Base-by-base conservation (phyloP, 2,113 vertebrate genomes). In the Sardina pilchardus region DNA sequence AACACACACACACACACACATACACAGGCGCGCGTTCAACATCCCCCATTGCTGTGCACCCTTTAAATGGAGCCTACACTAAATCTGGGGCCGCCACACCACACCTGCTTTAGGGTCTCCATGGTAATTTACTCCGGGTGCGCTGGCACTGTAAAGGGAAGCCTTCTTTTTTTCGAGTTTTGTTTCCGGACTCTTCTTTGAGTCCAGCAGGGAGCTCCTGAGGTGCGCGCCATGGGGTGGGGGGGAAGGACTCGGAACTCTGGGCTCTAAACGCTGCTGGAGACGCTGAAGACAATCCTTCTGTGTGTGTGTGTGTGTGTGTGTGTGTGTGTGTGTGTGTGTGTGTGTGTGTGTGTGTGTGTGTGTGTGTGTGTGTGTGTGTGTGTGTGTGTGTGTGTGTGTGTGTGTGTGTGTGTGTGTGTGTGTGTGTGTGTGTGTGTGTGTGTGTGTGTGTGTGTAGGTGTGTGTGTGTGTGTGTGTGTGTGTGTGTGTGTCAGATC, bases 61-160 rank as follows among this genome's bases (percentile, higher is more conserved):
- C 7, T 4, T 83, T 83, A 83, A 86, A 81, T 39, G 30, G 14
- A 86, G 83, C 82, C 85, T 59, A 63, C 85, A 84, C 50, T 90
- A 82, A 83, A 85, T 87, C 84, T 83, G 34, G 48, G 53, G 19
- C 24, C 43, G 78, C 83, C 14, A 71, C 24, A 19, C 12, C 80
- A 45, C 88, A 87, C 84, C 34, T 87, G 86, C 39, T 47, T 84
- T 83, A 50, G 56, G 47, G 86, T 82, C 83, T 82, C 89, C 44
- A 59, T 84, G 59, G 83, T 83, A 84, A 88, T 89, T 85, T 88
- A 83, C 53, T 84, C 47, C 43, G 81, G 83, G 63, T 80, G 17
- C 39, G 36, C 56, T 39, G 34, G 80, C 81, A 50, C 24, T 56
- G 78, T 47, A 44, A 43, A 81, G 30, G 9, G 36, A 0, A 82